Conservation (phyloP, 1,140 invertebrate species). For the Homarus americanus region DNA sequence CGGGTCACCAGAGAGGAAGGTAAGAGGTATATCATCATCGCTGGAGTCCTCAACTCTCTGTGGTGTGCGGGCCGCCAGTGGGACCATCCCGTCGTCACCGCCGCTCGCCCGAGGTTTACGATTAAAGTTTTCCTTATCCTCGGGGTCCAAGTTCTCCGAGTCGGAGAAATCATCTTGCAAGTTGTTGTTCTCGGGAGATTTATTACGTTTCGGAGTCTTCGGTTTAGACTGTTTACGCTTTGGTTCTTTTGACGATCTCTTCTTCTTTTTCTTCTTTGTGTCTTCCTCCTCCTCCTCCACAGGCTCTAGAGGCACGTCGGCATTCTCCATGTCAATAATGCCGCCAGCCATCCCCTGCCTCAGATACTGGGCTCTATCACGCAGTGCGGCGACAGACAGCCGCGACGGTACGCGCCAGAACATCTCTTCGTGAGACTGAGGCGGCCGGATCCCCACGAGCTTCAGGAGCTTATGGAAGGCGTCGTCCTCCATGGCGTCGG, state of each 20-base stretch:
- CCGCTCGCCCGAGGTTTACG: neutral
- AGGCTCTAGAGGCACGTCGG: slow-evolving; percentile 52
- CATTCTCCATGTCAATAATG: neutral
- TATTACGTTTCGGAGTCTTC: neutral
- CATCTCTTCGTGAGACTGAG: slow-evolving; percentile 70
- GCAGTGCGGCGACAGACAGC: slow-evolving; percentile 56
- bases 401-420: slow-evolving; percentile 71
- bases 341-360: slow-evolving; percentile 55
- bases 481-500: slow-evolving; percentile 71
- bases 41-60: slow-evolving; percentile 5
- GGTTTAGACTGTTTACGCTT: neutral
- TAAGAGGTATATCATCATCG: slow-evolving; percentile 44
- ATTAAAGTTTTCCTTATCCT: neutral
- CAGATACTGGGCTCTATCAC: slow-evolving; percentile 67
- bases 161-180: neutral
- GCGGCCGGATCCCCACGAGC: slow-evolving; percentile 67
- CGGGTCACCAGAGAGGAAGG: neutral
- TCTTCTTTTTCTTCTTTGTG: neutral
- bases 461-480: slow-evolving; percentile 60
- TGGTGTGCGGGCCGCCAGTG: neutral
- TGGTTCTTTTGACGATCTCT: neutral
- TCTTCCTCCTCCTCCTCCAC: neutral
- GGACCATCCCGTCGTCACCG: neutral
- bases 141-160: neutral
- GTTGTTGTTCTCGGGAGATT: neutral